Conservation (phyloP, 2,113 vertebrate genomes). For the Alaudala cheleensis region DNA sequence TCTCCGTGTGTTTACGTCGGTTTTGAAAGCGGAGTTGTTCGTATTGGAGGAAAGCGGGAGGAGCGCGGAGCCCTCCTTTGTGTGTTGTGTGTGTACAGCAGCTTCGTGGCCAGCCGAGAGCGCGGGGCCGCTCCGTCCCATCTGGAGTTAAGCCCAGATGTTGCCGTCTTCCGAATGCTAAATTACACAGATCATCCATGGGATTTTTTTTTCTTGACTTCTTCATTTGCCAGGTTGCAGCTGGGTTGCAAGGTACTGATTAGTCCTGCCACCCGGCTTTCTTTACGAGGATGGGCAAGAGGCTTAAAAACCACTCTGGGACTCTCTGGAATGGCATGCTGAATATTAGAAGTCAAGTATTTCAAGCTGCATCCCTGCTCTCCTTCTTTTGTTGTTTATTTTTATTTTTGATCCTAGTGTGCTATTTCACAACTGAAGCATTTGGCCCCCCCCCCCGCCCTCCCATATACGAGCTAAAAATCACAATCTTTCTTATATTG, state of each 20-base stretch:
- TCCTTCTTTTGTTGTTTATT: background rate
- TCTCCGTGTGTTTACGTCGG: background rate
- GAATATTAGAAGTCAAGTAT: conserved; percentile 59
- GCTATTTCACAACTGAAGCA: background rate
- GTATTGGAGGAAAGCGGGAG: background rate
- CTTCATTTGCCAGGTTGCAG: conserved; percentile 54
- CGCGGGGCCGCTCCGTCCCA: background rate
- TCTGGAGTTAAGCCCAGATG: conserved; percentile 64
- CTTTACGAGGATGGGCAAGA: conserved; percentile 48
- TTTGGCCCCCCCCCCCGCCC: no score
- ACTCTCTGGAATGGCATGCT: conserved; percentile 64
- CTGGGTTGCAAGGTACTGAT: conserved; percentile 55
- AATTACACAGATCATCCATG: conserved; percentile 11
- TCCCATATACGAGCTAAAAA: background rate
- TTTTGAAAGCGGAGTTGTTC: background rate
- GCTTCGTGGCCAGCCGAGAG: background rate
- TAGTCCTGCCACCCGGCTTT: conserved; percentile 41
- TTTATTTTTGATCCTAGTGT: background rate
- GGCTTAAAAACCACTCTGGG: conserved; percentile 55
- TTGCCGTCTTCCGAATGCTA: conserved; percentile 30
- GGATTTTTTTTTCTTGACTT: conserved; percentile 55
- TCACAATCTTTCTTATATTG: background rate
- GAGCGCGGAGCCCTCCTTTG: conserved; percentile 16
- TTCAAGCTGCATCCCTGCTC: conserved; percentile 8
- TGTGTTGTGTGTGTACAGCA: background rate